A percentile compares a stretch with the other conserved stretches of the same genome.
Evolutionary conservation across 2,888 invertebrate genomes (phyloP).

Genomic region (Mythimna vitellina): DNA sequence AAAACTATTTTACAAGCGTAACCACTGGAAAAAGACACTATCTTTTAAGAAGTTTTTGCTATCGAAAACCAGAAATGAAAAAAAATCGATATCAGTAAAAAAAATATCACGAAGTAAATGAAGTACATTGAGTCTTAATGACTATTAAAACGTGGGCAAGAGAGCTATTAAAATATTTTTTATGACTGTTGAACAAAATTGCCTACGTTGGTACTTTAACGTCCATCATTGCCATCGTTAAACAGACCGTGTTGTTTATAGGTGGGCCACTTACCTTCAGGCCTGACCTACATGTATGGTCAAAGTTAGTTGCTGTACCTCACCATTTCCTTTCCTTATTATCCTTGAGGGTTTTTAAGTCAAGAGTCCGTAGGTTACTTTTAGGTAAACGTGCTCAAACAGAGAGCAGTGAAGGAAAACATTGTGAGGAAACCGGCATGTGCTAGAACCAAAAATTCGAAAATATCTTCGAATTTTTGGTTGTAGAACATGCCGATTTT

Average conservation of each 20-base stretch:
- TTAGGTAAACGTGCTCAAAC: too few relatives aligned
- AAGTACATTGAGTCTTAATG: conserved; percentile 45
- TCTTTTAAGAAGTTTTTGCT: too few relatives aligned
- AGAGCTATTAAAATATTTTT: conserved; percentile 54
- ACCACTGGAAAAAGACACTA: too few relatives aligned
- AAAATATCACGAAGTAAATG: conserved; percentile 42
- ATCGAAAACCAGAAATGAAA: conserved; percentile 12
- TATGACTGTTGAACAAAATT: conserved; percentile 51
- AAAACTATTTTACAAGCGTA: too few relatives aligned
- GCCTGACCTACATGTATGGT: not conserved
- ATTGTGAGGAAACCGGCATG: too few relatives aligned
- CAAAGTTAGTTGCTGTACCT: not conserved
- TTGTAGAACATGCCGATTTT: too few relatives aligned
- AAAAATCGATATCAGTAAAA: conserved; percentile 7
- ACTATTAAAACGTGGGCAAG: conserved; percentile 44
- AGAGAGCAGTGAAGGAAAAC: too few relatives aligned
- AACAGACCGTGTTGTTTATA: conserved; percentile 25
- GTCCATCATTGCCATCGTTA: conserved; percentile 49
- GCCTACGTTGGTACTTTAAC: conserved; percentile 51
- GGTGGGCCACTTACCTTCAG: not conserved
- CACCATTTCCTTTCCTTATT: too few relatives aligned
- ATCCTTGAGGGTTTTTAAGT: too few relatives aligned
- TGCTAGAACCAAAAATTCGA: too few relatives aligned
- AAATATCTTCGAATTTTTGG: too few relatives aligned
- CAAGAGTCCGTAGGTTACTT: too few relatives aligned